A percentile compares a stretch with the other conserved stretches of the same genome.
Conservation (phyloP, 2,888 invertebrate genomes). For the Ligdia adustata region DNA sequence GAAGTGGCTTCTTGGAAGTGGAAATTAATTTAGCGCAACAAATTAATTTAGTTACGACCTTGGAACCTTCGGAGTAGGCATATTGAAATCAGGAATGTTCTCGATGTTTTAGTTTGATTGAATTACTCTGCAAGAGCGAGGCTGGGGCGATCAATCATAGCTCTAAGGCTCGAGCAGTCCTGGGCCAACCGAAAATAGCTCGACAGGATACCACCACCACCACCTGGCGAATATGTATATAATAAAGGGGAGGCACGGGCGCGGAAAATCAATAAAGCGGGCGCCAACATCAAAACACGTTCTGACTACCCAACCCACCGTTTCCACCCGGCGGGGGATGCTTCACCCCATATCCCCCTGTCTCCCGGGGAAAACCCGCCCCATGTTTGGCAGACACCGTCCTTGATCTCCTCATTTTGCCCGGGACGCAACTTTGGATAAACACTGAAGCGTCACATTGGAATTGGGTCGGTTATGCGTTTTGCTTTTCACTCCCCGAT, state of each 20-base stretch:
- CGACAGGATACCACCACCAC: conserved; percentile 59
- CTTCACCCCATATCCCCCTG: conserved; percentile 43
- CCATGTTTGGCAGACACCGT: conserved; percentile 83
- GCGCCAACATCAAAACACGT: conserved; percentile 80
- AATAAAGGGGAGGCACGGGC: conserved; percentile 66
- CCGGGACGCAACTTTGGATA: conserved; percentile 77
- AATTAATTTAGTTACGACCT: conserved; percentile 27
- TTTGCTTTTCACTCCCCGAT: conserved; percentile 49
- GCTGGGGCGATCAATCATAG: conserved; percentile 67
- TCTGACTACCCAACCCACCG: conserved; percentile 42
- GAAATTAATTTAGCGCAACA: conserved; percentile 4
- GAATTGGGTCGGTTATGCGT: conserved; percentile 80
- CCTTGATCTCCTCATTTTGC: conserved; percentile 79
- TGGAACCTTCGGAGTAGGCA: conserved; percentile 29
- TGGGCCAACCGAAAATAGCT: conserved; percentile 75
- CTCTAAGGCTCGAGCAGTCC: conserved; percentile 56
- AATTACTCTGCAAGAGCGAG: conserved; percentile 50
- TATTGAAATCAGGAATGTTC: conserved; percentile 26
- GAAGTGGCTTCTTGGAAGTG: conserved; percentile 9
- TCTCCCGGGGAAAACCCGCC: conserved; percentile 80
- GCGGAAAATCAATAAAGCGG: conserved; percentile 82
- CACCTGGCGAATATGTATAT: conserved; percentile 65
- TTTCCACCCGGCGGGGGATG: conserved; percentile 44
- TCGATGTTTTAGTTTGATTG: conserved; percentile 34
- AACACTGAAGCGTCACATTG: conserved; percentile 75